phyloP scores from a whole-genome alignment of 2,797 vertebrate genomes.

The Cryptoblepharus egeriae region DNA sequence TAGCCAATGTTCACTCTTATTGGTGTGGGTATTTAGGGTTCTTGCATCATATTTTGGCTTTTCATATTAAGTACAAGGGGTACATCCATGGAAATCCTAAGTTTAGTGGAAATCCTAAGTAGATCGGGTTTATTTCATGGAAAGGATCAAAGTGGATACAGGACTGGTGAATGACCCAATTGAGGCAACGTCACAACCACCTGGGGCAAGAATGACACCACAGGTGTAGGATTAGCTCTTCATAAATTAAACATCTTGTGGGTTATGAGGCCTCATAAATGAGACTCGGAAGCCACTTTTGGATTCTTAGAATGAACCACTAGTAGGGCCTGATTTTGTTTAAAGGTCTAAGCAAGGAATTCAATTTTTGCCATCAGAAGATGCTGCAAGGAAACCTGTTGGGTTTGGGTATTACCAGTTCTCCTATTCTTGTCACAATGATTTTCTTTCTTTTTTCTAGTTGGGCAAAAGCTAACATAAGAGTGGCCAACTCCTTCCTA shows the following conservation, averaged over 20 bases:
- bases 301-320: conserved; percentile 38
- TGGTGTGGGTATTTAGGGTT: neutral
- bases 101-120: too few species aligned
- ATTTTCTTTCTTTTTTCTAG: neutral
- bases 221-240: neutral
- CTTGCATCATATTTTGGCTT: too few species aligned
- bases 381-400: neutral
- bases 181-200: neutral
- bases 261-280: conserved; percentile 5
- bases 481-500: neutral
- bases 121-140: conserved; percentile 1
- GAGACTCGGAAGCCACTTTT: conserved; percentile 2
- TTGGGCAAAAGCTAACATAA: neutral
- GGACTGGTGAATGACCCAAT: conserved; percentile 19
- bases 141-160: neutral
- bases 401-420: conserved; percentile 2
- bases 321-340: neutral
- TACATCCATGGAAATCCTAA: neutral
- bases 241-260: conserved; percentile 16
- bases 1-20: neutral
- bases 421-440: neutral
- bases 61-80: neutral
- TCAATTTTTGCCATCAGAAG: neutral
- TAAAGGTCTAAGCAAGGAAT: neutral
- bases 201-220: conserved; percentile 5